Conservation (phyloP, 2,888 invertebrate species). For the Leucophenga maculata region DNA sequence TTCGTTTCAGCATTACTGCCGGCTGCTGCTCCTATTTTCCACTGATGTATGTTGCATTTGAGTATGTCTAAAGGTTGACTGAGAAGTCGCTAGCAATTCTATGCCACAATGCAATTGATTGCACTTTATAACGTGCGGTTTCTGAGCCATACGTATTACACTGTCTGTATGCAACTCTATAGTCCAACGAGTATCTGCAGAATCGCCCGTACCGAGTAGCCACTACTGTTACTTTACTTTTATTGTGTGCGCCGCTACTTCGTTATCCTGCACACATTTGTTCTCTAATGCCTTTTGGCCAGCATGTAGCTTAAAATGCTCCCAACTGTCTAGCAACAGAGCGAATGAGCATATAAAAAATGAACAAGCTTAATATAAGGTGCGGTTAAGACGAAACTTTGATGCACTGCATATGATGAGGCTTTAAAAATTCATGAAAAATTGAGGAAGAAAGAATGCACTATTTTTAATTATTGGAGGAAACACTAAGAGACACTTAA, state of each 20-base stretch:
- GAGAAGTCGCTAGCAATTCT: constrained; percentile 9
- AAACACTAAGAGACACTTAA: no score
- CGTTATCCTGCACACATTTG: constrained; percentile 10
- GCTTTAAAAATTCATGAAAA: no score
- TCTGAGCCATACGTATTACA: constrained; percentile 64
- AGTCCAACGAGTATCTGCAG: background rate
- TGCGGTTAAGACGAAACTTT: no score
- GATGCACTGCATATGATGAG: no score
- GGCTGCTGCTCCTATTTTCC: background rate
- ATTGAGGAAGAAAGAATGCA: no score
- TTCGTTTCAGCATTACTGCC: background rate
- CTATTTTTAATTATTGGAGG: no score
- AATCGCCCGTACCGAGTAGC: background rate
- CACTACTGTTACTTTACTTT: background rate
- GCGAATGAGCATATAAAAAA: no score
- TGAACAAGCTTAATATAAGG: no score
- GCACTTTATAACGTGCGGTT: constrained; percentile 67
- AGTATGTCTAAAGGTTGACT: background rate
- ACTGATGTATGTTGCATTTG: constrained; percentile 23
- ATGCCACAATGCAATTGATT: constrained; percentile 62
- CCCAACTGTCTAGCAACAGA: background rate
- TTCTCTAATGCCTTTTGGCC: constrained; percentile 58
- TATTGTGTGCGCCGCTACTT: constrained; percentile 26
- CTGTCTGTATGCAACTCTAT: constrained; percentile 47
- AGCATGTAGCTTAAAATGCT: background rate